Evolutionary conservation across 2,113 vertebrate genomes (phyloP), one percentile per base, ranked within the genome.

Genomic region (Rutilus rutilus): DNA sequence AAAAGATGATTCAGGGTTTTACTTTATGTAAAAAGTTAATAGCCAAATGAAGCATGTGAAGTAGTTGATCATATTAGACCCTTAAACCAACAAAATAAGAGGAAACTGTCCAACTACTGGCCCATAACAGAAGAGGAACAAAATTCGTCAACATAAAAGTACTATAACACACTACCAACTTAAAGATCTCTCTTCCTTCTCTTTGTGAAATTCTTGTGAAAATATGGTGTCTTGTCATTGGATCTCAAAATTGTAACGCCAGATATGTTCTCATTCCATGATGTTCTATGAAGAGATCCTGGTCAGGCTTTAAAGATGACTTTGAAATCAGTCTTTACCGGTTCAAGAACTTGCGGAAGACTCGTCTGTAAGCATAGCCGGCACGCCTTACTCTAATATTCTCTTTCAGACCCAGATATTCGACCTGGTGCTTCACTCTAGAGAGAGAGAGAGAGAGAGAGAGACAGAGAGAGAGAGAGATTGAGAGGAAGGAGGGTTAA

Each of bases 351-450:
- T 99, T 99, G 91, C 93, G 94, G 94, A 99, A 99, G 87, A 97
- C 76, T 52, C 98, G 93, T 84, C 98, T 95, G 90, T 99, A 99
- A 86, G 98, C 98, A 7, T 98, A 99, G 64, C 98, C 98, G 88
- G 98, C 98, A 93, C 98, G 96, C 90, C 98, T 95, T 52, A 99
- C 98, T 10, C 97, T 93, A 87, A 99, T 99, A 84, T 99, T 99
- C 90, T 99, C 98, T 91, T 99, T 99, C 88, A 99, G 94, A 83
- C 98, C 97, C 64, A 99, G 94, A 88, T 99, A 99, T 86, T 99
- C 97, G 67, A 99, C 98, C 89, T 99, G 98, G 90, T 99, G 98
- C 90, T 99, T 99, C 14, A 99, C 97, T 87, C 98, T 99, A 47
- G 10, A 14, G 25, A 39, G 14, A 33, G 1, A 71, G 9, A 6